Evolutionary conservation across 1,140 invertebrate species (phyloP).

Genomic region (Drosophila burlai): DNA sequence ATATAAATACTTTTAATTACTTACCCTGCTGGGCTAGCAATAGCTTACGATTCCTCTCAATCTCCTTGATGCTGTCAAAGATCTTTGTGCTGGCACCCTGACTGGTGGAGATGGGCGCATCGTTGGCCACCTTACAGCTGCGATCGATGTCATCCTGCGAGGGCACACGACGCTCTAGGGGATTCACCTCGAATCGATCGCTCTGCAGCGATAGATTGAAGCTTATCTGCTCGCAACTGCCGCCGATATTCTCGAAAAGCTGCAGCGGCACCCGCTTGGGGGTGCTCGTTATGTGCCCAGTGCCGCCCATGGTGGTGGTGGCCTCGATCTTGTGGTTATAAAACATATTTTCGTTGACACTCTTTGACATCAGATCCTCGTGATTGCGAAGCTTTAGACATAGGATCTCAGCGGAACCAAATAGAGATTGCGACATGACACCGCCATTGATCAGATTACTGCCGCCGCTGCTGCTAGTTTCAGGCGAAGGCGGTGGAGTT

Average conservation of each 20-base stretch:
- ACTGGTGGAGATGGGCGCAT: constrained; percentile 89
- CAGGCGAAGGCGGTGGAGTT: constrained; percentile 18
- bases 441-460: constrained; percentile 70
- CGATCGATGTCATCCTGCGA: constrained; percentile 94
- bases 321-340: constrained; percentile 85
- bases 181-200: constrained; percentile 86
- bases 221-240: constrained; percentile 70
- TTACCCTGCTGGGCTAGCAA: constrained; percentile 96
- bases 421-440: constrained; percentile 84
- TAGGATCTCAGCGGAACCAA: constrained; percentile 79
- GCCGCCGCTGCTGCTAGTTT: constrained; percentile 2
- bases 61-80: constrained; percentile 95
- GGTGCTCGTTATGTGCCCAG: constrained; percentile 77
- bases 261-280: constrained; percentile 74
- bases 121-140: constrained; percentile 93
- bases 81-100: constrained; percentile 91
- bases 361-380: constrained; percentile 87
- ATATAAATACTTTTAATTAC: background rate
- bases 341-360: constrained; percentile 88
- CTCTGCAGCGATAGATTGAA: constrained; percentile 81
- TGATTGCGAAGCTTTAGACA: constrained; percentile 69
- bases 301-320: constrained; percentile 6
- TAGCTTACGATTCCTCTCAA: constrained; percentile 94
- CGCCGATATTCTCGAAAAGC: constrained; percentile 57
- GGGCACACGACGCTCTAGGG: constrained; percentile 86